phyloP scores from a whole-genome alignment of 2,113 vertebrate species.

The Trichomycterus rosablanca region DNA sequence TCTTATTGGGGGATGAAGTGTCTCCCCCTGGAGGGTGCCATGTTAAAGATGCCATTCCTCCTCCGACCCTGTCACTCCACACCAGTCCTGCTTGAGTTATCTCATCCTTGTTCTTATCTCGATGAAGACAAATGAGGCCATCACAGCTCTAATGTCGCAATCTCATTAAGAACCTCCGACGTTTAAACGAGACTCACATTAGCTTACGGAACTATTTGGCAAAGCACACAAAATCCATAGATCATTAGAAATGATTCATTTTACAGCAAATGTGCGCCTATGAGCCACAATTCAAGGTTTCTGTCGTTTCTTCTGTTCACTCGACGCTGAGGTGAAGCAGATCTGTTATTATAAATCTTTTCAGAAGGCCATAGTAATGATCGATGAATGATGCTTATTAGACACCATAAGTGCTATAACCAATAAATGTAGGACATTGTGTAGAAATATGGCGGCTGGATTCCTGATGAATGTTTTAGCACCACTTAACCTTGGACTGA shows the following conservation, averaged over 20 bases:
- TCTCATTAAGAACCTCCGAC: constrained; percentile 57
- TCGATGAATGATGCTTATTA: constrained; percentile 64
- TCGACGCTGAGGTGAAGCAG: constrained; percentile 57
- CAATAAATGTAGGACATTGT: constrained; percentile 62
- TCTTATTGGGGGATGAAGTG: constrained; percentile 30
- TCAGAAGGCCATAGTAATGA: constrained; percentile 62
- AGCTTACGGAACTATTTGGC: constrained; percentile 61
- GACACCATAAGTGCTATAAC: constrained; percentile 66
- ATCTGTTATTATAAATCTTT: constrained; percentile 60
- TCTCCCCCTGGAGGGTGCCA: constrained; percentile 36
- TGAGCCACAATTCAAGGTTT: constrained; percentile 52
- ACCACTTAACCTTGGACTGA: constrained; percentile 71
- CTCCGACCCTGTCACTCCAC: constrained; percentile 12
- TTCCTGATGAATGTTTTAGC: constrained; percentile 67
- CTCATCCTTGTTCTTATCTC: constrained; percentile 48
- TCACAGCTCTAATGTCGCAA: constrained; percentile 59
- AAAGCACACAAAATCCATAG: constrained; percentile 59
- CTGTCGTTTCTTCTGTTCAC: constrained; percentile 54
- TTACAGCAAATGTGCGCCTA: constrained; percentile 46
- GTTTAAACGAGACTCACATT: constrained; percentile 60
- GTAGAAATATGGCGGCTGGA: constrained; percentile 60
- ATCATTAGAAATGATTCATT: constrained; percentile 57
- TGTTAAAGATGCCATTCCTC: constrained; percentile 26
- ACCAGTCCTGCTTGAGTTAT: constrained; percentile 41
- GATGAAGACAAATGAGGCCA: constrained; percentile 53